Conservation (phyloP, 2,797 vertebrate species). For the Coranthus polyacanthus region DNA sequence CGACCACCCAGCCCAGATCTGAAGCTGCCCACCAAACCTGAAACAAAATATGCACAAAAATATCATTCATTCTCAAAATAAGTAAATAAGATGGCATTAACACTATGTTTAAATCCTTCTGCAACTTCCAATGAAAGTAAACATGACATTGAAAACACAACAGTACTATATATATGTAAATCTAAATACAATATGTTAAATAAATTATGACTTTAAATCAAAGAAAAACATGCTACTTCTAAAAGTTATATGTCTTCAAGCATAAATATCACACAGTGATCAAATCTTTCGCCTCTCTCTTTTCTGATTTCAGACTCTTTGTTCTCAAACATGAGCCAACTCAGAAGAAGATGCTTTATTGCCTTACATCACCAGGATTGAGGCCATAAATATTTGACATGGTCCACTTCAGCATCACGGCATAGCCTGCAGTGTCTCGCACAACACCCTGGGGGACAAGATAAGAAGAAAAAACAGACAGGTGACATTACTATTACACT, state of each 20-base stretch:
- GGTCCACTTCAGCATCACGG: constrained; percentile 97
- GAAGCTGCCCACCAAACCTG: constrained; percentile 99
- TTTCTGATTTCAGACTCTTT: constrained; percentile 11
- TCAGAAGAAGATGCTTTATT: constrained; percentile 29
- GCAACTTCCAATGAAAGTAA: no score
- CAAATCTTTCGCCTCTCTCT: constrained; percentile 18
- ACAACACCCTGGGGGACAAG: constrained; percentile 89
- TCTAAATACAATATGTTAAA: not conserved
- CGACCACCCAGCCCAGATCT: constrained; percentile 98
- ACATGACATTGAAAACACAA: no score
- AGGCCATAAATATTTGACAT: constrained; percentile 97
- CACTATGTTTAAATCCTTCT: constrained; percentile 10
- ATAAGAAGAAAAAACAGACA: constrained; percentile 43
- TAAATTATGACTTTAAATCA: constrained; percentile 4
- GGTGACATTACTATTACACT: constrained; percentile 30
- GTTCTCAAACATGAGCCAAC: constrained; percentile 20
- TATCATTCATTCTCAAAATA: no score
- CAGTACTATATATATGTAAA: no score
- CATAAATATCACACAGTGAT: constrained; percentile 29
- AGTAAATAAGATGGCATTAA: not conserved
- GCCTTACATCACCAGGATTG: constrained; percentile 92
- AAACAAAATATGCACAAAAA: constrained; percentile 1
- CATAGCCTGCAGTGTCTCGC: constrained; percentile 93
- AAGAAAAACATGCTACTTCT: constrained; percentile 5
- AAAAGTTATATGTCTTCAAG: not conserved